phyloP scores from a whole-genome alignment of 2,888 invertebrate genomes.

The Hirudinaria manillensis region DNA sequence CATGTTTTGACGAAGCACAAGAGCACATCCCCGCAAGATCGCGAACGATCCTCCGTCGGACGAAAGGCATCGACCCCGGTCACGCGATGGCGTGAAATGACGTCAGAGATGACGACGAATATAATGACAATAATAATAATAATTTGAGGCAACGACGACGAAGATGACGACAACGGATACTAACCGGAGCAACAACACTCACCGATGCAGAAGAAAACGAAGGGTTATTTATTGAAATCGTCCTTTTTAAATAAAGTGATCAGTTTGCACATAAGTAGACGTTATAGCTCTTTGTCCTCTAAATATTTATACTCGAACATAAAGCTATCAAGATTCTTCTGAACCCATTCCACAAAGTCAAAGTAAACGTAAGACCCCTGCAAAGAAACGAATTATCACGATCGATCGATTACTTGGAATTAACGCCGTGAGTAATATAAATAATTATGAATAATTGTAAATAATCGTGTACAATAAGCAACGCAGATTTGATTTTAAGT shows the following conservation, averaged over 20 bases:
- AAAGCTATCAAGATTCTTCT: conserved; percentile 98
- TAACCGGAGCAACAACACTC: too few species aligned
- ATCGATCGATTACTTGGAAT: neutral
- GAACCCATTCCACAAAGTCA: conserved; percentile 99
- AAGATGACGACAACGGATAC: too few species aligned
- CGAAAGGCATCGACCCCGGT: too few species aligned
- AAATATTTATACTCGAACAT: conserved; percentile 99
- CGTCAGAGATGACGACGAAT: too few species aligned
- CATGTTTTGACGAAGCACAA: too few species aligned
- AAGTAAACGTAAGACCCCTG: conserved; percentile 99
- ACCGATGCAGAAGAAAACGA: too few species aligned
- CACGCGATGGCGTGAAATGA: too few species aligned
- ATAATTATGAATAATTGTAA: neutral
- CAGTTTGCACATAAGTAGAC: neutral
- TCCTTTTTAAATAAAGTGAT: conserved; percentile 9
- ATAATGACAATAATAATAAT: too few species aligned
- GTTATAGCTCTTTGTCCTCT: conserved; percentile 89
- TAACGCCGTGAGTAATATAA: too few species aligned
- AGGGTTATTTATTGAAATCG: neutral
- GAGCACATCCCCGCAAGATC: too few species aligned
- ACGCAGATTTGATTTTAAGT: neutral
- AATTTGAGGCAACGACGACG: too few species aligned
- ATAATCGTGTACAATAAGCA: neutral
- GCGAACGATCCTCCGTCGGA: too few species aligned
- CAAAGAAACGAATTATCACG: neutral